Evolutionary conservation across 1,140 invertebrate species (phyloP).

Genomic region (Bombus vancouverensis): DNA sequence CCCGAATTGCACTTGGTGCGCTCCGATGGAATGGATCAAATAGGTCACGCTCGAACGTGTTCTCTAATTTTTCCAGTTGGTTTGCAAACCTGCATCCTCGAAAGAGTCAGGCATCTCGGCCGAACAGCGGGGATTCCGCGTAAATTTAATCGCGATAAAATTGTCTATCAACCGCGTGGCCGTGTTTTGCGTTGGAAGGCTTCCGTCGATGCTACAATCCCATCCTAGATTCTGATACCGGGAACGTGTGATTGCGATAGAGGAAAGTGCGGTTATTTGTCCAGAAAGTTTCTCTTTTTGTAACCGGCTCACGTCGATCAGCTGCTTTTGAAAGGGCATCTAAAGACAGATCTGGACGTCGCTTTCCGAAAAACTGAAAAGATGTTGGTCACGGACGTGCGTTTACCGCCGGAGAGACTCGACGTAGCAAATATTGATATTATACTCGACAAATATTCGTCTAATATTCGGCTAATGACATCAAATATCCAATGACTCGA

Average conservation of each 20-base stretch:
- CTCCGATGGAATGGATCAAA: conserved; percentile 25
- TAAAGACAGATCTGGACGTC: neutral
- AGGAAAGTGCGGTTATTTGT: conserved; percentile 17
- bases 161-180: neutral
- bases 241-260: neutral
- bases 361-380: neutral
- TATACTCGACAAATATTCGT: neutral
- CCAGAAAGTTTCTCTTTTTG: conserved; percentile 21
- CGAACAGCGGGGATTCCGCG: neutral
- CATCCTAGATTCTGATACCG: conserved; percentile 1
- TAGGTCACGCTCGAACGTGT: conserved; percentile 17
- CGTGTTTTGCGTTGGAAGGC: neutral
- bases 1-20: conserved; percentile 18
- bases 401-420: neutral
- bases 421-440: neutral
- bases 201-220: neutral
- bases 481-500: neutral
- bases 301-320: conserved; percentile 4
- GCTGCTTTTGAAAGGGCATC: neutral
- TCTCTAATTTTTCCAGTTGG: conserved; percentile 12
- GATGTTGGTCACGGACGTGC: no score
- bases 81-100: neutral
- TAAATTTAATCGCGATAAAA: neutral
- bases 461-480: neutral
- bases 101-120: neutral